Conservation (phyloP, 1,140 invertebrate species). For the Temnothorax nylanderi region DNA sequence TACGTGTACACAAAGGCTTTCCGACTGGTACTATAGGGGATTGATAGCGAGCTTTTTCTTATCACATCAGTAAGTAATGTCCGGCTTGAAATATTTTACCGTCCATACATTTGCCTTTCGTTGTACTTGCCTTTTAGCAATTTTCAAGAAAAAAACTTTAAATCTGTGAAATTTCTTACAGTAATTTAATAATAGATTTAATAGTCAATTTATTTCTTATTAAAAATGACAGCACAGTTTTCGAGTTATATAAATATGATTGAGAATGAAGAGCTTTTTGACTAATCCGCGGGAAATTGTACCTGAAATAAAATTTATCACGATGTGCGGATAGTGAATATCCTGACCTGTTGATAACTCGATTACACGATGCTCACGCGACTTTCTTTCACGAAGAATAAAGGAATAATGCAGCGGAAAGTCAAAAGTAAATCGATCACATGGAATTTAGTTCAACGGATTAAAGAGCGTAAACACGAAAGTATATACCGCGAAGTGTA, state of each 20-base stretch:
- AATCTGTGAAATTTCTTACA: neutral
- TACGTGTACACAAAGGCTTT: slow-evolving; percentile 55
- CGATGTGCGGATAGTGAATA: neutral
- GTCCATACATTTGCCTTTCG: neutral
- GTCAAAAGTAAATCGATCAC: slow-evolving; percentile 42
- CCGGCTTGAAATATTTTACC: slow-evolving; percentile 28
- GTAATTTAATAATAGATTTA: neutral
- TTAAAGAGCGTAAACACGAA: slow-evolving; percentile 39
- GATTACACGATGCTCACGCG: slow-evolving; percentile 35
- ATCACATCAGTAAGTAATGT: slow-evolving; percentile 22
- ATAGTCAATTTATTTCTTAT: neutral
- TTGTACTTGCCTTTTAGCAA: neutral
- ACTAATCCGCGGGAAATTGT: neutral
- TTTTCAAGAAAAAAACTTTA: neutral
- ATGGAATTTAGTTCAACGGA: slow-evolving; percentile 37
- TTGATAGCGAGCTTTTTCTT: slow-evolving; percentile 52
- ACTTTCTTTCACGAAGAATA: slow-evolving; percentile 4
- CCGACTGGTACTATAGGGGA: neutral
- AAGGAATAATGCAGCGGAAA: neutral
- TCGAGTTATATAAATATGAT: neutral
- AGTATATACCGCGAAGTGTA: slow-evolving; percentile 7
- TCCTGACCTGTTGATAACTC: slow-evolving; percentile 47
- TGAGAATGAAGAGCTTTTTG: neutral
- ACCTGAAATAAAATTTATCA: neutral
- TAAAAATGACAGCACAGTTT: neutral